Conservation (phyloP, 2,888 invertebrate species). For the Agrochola lota region DNA sequence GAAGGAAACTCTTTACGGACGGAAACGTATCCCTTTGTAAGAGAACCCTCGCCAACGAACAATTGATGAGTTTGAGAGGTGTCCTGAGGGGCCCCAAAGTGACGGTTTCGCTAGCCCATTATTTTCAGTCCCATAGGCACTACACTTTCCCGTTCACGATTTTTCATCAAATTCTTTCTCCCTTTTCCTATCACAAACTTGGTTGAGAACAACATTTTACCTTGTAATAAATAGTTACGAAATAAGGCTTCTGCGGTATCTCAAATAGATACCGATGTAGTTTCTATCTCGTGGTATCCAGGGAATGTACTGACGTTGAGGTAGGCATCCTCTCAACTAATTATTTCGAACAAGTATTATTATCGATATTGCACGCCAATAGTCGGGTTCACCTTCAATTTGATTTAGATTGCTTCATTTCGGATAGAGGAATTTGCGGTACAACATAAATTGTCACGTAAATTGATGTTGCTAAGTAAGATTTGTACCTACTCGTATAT, state of each 20-base stretch:
- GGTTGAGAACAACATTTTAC: conserved; percentile 14
- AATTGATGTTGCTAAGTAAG: not conserved
- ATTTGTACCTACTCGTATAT: not conserved
- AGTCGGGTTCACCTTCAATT: conserved; percentile 34
- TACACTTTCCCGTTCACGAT: conserved; percentile 11
- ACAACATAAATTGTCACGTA: not conserved
- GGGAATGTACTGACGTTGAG: conserved; percentile 40
- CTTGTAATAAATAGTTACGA: conserved; percentile 30
- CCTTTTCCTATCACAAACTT: conserved; percentile 28
- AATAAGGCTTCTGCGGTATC: conserved; percentile 25
- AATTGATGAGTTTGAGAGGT: conserved; percentile 58
- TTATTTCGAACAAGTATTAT: conserved; percentile 44
- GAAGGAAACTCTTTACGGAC: conserved; percentile 25
- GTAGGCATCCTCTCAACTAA: conserved; percentile 27
- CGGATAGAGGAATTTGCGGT: conserved; percentile 15
- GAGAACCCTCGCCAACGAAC: conserved; percentile 33
- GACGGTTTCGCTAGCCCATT: conserved; percentile 47
- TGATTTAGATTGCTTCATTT: conserved; percentile 26
- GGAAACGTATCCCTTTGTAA: conserved; percentile 19
- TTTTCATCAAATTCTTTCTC: conserved; percentile 34
- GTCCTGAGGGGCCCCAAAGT: conserved; percentile 48
- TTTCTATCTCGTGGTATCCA: conserved; percentile 26
- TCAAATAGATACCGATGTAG: conserved; percentile 30
- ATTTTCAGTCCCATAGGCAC: conserved; percentile 45
- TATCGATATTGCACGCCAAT: conserved; percentile 40